Evolutionary conservation across 2,797 vertebrate species (phyloP).

Genomic region (Lophius americanus): DNA sequence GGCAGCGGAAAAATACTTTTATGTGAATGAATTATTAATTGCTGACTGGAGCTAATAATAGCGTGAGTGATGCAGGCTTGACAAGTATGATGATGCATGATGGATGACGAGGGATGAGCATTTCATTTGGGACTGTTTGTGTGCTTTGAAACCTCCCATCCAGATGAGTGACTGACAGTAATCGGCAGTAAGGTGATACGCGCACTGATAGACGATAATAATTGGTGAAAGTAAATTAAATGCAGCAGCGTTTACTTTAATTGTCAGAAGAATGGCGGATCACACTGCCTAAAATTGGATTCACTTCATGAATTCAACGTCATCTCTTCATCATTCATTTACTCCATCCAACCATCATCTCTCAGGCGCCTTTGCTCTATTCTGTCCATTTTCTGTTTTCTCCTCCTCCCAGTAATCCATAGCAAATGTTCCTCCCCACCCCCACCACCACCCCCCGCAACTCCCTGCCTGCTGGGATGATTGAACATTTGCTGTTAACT

Average conservation of each 20-base stretch:
- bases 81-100: conserved; percentile 62
- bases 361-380: conserved; percentile 19
- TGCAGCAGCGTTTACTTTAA: conserved; percentile 17
- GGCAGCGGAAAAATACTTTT: conserved; percentile 52
- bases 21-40: conserved; percentile 64
- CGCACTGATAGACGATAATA: background rate
- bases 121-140: conserved; percentile 40
- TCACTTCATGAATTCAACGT: conserved; percentile 12
- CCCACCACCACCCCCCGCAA: conserved; percentile 14
- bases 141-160: no score
- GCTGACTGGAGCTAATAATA: conserved; percentile 59
- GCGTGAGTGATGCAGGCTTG: conserved; percentile 55
- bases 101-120: conserved; percentile 24
- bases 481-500: conserved; percentile 64
- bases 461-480: conserved; percentile 56
- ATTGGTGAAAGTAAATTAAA: conserved; percentile 33
- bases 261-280: conserved; percentile 42
- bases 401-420: conserved; percentile 31
- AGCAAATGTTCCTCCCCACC: background rate
- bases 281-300: conserved; percentile 43
- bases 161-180: conserved; percentile 40
- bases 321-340: background rate
- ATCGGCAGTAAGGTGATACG: conserved; percentile 26
- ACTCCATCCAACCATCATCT: conserved; percentile 27
- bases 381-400: conserved; percentile 29